Evolutionary conservation across 2,888 invertebrate species (phyloP), one percentile per base, ranked within the genome.

Genomic region (Coecobrya sp.): DNA sequence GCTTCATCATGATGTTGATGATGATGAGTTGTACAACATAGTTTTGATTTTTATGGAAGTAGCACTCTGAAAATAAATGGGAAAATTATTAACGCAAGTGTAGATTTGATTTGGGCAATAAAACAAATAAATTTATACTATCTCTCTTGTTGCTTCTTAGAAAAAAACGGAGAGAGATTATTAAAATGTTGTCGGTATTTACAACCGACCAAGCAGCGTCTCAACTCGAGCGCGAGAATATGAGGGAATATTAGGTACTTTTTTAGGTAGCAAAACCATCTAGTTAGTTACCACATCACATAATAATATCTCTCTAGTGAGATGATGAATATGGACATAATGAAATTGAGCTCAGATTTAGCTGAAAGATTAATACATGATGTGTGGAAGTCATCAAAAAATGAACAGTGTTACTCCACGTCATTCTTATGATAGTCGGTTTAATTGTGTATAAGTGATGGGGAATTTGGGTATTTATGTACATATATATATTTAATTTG

Each of bases 301-400:
- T 30, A 5, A 30, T 30, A 19, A 76, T n/a, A 30, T 2, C 42
- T 3, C 81, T 55, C 22, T 86, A 27, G 42, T 30, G 86, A 13
- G 45, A 13, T 45, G 73, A 45, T 76, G 45, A 45, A 59, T 45
- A 70, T 89, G 55, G 36, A 55, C 68, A 82, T 62, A 62, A 82
- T n/a, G 42, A 3, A 62, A 82, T 82, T 59, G 62, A 82, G 59
- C 59, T 59, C 82, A 82, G 82, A 82, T 82, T 59, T n/a, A 62
- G 36, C 42, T 36, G 42, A 62, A 59, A 27, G 85, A 85, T 85
- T 62, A n/a, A n/a, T n/a, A 65, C 73, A 36, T 7, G n/a, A 89
- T 76, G 89, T 89, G 89, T 91, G 81, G 90, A 91, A 91, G 90
- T 91, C 90, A 91, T 91, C 90, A 79, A 55, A 25, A 79, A 76